These are phyloP conservation scores for Leptodactylus fallax DNA, from an alignment of 2,797 vertebrate genomes.

Conservation along the genomic window DNA sequence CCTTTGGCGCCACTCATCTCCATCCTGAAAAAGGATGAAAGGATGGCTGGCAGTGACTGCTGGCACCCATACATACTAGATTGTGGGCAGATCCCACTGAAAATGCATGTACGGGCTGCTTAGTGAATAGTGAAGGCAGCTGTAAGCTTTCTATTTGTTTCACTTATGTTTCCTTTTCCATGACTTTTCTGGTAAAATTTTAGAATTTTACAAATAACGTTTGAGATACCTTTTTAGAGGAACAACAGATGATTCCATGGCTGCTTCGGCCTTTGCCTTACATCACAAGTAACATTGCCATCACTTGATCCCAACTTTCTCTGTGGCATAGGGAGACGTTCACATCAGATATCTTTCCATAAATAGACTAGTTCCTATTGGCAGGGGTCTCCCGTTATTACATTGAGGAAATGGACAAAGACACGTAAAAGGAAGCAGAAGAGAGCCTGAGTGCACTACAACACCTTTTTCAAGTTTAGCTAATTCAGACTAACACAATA, in stretches of 20 bases:
- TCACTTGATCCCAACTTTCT: not conserved
- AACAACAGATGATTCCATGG: not conserved
- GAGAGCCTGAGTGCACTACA: not conserved
- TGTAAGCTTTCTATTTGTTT: not conserved
- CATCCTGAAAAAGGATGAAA: not conserved
- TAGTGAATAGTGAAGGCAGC: not conserved
- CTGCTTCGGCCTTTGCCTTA: not conserved
- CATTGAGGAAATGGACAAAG: not conserved
- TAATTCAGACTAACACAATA: not conserved
- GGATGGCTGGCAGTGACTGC: conserved; percentile 4
- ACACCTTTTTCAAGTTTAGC: not conserved
- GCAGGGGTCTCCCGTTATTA: not conserved
- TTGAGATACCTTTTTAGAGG: too few species aligned
- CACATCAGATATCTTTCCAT: too few species aligned
- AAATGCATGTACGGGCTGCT: not conserved
- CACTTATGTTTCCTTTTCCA: too few species aligned
- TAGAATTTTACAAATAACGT: not conserved
- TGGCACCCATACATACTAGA: not conserved
- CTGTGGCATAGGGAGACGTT: not conserved
- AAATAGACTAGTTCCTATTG: not conserved
- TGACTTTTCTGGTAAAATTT: too few species aligned
- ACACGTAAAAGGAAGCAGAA: not conserved
- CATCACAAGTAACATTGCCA: not conserved
- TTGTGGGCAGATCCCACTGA: conserved; percentile 5
- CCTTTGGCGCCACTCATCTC: not conserved